Conservation (phyloP, 2,113 vertebrate genomes). For the Pangasianodon hypophthalmus region DNA sequence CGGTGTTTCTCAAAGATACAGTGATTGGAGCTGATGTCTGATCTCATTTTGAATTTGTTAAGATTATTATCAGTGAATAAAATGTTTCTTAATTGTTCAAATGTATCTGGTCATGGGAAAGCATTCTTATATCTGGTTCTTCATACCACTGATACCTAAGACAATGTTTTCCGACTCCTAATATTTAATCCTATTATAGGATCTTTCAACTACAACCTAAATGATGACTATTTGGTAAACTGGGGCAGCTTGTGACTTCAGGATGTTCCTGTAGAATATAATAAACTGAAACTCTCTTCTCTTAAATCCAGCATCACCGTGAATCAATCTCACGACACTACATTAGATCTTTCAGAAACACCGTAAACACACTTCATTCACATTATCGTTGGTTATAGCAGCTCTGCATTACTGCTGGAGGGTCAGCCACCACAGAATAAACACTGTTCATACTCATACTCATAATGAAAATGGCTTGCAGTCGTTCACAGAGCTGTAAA, state of each 20-base stretch:
- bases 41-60: background rate
- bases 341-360: background rate
- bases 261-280: background rate
- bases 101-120: background rate
- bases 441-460: background rate
- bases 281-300: conserved; percentile 6
- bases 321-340: background rate
- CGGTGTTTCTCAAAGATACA: background rate
- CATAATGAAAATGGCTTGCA: conserved; percentile 19
- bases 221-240: background rate
- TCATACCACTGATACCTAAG: background rate
- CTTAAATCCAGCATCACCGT: conserved; percentile 1
- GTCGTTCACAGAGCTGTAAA: conserved; percentile 17
- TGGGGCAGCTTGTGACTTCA: background rate
- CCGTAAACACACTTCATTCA: conserved; percentile 5
- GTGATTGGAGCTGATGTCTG: background rate
- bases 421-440: background rate
- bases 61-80: conserved; percentile 9
- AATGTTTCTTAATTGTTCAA: background rate
- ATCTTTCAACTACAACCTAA: background rate
- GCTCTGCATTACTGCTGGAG: background rate
- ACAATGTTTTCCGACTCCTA: background rate
- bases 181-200: background rate
- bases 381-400: background rate
- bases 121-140: background rate